These are phyloP conservation scores for Petaurus breviceps DNA, from an alignment of 2,113 vertebrate genomes.

Conservation along the genomic window DNA sequence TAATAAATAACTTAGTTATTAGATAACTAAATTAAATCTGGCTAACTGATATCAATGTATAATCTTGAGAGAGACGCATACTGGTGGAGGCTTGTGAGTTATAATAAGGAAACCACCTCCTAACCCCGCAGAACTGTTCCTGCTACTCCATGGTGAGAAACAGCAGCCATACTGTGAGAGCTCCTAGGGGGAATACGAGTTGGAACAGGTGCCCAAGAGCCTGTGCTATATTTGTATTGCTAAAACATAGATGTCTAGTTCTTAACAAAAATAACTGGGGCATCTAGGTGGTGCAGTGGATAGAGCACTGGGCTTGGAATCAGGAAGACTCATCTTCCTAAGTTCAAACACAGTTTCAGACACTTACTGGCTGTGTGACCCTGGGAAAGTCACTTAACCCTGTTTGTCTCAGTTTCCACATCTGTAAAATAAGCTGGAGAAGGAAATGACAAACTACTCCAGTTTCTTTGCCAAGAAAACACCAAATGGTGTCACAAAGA, in stretches of 20 bases:
- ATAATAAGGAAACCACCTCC: not conserved
- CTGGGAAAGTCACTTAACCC: too few species aligned
- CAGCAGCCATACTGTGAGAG: not conserved
- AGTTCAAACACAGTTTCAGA: too few species aligned
- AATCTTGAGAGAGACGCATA: not conserved
- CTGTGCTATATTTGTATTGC: not conserved
- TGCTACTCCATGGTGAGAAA: not conserved
- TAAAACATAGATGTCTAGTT: not conserved
- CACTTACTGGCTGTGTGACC: too few species aligned
- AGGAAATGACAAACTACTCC: too few species aligned
- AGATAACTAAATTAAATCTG: not conserved
- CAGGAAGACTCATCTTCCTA: too few species aligned
- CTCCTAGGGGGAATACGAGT: not conserved
- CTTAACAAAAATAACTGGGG: not conserved
- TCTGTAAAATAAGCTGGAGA: too few species aligned
- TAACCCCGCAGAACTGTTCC: not conserved
- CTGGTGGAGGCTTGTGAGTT: not conserved
- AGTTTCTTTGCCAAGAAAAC: too few species aligned
- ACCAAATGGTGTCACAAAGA: too few species aligned
- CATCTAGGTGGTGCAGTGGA: too few species aligned
- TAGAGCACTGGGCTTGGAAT: too few species aligned
- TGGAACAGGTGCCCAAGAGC: not conserved
- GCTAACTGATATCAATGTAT: not conserved
- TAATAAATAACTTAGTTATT: too few species aligned
- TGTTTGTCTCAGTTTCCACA: too few species aligned